These are phyloP conservation scores for Capromys pilorides DNA, from an alignment of 2,797 vertebrate species.

Conservation along the genomic window DNA sequence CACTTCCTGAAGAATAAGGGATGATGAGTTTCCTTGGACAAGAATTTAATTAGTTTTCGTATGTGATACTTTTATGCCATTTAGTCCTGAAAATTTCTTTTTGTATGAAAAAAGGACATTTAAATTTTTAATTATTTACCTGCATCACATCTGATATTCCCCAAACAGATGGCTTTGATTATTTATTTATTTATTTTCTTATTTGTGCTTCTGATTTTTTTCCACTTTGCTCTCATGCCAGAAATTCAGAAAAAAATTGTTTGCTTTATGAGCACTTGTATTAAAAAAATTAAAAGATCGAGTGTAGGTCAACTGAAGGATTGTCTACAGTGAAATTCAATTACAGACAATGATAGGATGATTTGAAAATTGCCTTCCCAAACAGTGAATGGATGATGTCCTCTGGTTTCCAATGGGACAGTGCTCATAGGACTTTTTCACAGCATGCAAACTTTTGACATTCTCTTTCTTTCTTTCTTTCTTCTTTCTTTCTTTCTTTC, in stretches of 20 bases:
- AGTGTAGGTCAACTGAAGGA: slow-evolving; percentile 85
- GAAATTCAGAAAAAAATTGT: slow-evolving; percentile 65
- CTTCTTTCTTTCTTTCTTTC: no score
- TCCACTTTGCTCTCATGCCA: slow-evolving; percentile 56
- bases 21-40: slow-evolving; percentile 81
- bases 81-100: slow-evolving; percentile 80
- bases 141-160: slow-evolving; percentile 73
- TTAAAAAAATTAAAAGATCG: slow-evolving; percentile 80
- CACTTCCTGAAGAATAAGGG: slow-evolving; percentile 67
- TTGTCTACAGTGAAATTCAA: slow-evolving; percentile 85
- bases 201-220: slow-evolving; percentile 14
- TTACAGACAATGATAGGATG: slow-evolving; percentile 81
- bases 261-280: slow-evolving; percentile 72
- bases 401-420: slow-evolving; percentile 69
- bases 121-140: slow-evolving; percentile 81
- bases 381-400: slow-evolving; percentile 66
- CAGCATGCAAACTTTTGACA: slow-evolving; percentile 64
- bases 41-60: slow-evolving; percentile 85
- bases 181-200: slow-evolving; percentile 6
- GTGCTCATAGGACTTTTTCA: slow-evolving; percentile 51
- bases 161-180: slow-evolving; percentile 77
- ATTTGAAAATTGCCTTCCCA: slow-evolving; percentile 83
- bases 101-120: slow-evolving; percentile 66
- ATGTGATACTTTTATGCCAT: slow-evolving; percentile 82
- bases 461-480: no score